Percentiles rank a stretch among this genome's conserved stretches.
Conservation (phyloP, 2,797 vertebrate genomes). For the Pseudomugil gertrudae region DNA sequence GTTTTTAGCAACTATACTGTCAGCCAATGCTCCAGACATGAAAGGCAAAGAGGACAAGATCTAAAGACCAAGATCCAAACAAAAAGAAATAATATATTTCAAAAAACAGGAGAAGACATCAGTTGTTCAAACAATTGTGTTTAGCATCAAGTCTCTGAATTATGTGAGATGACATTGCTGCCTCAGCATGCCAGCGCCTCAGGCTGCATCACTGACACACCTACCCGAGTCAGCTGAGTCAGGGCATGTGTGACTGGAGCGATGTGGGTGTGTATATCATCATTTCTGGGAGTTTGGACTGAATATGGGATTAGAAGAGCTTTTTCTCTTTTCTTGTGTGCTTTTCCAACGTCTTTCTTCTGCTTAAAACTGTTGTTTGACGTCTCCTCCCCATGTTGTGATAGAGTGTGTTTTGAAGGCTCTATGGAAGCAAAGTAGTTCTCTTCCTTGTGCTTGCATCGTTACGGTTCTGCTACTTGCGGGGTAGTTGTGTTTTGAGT, state of each 20-base stretch:
- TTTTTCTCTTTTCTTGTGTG: slow-evolving; percentile 13
- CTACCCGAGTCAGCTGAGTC: slow-evolving; percentile 70
- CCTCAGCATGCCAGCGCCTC: slow-evolving; percentile 55
- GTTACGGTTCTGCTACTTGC: slow-evolving; percentile 29
- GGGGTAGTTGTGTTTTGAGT: slow-evolving; percentile 40
- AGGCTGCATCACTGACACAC: slow-evolving; percentile 63
- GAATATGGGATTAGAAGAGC: slow-evolving; percentile 31
- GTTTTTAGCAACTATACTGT: slow-evolving; percentile 68
- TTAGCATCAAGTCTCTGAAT: slow-evolving; percentile 44
- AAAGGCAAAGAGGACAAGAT: slow-evolving; percentile 43
- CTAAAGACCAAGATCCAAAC: slow-evolving; percentile 34
- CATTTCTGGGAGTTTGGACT: slow-evolving; percentile 29
- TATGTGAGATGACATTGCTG: slow-evolving; percentile 43
- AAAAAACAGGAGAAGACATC: slow-evolving; percentile 20
- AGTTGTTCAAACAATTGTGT: slow-evolving; percentile 30
- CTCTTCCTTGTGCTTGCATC: slow-evolving; percentile 46
- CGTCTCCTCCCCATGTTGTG: slow-evolving; percentile 28
- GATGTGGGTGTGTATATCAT: slow-evolving; percentile 38
- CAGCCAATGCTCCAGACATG: slow-evolving; percentile 37
- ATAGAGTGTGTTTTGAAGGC: slow-evolving; percentile 21
- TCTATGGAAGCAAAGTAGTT: slow-evolving; percentile 37
- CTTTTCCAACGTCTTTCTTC: slow-evolving; percentile 20
- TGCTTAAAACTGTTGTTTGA: slow-evolving; percentile 17
- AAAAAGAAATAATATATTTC: slow-evolving; percentile 6
- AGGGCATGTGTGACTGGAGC: slow-evolving; percentile 33